Conservation (phyloP, 2,888 invertebrate species). For the Chaitophorus viminalis region DNA sequence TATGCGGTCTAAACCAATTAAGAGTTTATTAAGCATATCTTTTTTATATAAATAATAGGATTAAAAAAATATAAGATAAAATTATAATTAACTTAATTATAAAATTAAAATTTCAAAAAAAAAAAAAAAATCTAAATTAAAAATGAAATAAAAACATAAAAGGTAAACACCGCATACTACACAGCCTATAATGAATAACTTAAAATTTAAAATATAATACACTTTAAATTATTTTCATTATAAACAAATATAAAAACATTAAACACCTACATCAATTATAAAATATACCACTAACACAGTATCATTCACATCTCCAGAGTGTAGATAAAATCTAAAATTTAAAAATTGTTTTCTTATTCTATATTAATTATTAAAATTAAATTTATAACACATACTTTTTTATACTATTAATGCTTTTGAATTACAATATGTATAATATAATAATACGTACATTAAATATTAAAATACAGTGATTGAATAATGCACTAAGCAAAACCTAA, state of each 20-base stretch:
- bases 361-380: not conserved
- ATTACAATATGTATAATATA: not conserved
- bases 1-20: conserved; percentile 20
- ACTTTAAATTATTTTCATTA: not conserved
- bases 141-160: not conserved
- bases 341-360: not conserved
- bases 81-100: not conserved
- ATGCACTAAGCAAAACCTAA: no score
- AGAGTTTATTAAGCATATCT: not conserved
- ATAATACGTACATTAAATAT: not conserved
- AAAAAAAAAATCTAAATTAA: not conserved
- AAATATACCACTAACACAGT: not conserved
- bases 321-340: not conserved
- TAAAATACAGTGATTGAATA: not conserved
- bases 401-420: not conserved
- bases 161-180: conserved; percentile 38
- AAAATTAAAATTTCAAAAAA: not conserved
- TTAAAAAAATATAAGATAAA: not conserved
- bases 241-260: not conserved
- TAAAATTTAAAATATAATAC: not conserved
- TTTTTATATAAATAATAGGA: not conserved
- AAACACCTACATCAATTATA: not conserved
- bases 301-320: not conserved
- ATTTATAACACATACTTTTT: not conserved
- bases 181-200: not conserved